Evolutionary conservation across 2,888 invertebrate genomes (phyloP), one percentile per base, ranked within the genome.

Genomic region (Xestia rhomboidea): DNA sequence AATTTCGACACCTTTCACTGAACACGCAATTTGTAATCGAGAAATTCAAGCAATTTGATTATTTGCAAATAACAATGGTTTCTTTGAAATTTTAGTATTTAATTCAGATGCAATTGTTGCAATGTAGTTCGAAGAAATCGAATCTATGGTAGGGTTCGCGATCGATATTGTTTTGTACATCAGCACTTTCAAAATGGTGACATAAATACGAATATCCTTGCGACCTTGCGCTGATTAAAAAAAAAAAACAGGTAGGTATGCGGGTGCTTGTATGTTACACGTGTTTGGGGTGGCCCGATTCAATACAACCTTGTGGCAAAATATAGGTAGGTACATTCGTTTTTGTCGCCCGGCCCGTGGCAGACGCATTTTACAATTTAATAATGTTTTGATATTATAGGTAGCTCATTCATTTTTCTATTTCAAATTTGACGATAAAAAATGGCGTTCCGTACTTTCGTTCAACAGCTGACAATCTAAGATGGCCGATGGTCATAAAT

Each of bases 401-500:
- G 6, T 0, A 62, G 7, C 62, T 46, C 54, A 63, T 64, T 81
- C 15, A 71, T 81, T 68, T 64, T 6, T 46, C 51, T 46, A 30
- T 24, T 57, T 30, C 44, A 5, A 68, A n/a, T n/a, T 7, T 66
- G 78, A 79, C 68, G 64, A 72, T 24, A 62, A 82, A 82, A 77
- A 79, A 51, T 80, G 30, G 74, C 49, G 51, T 79, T 51, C n/a
- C 54, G 18, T 76, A 71, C n/a, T 79, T 57, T 46, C 66, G n/a
- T 76, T 76, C n/a, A 63, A 75, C 30, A 41, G 30, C 62, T 64
- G 62, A 63, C 38, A 41, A 72, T 76, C 67, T 57, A 67, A 82
- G 60, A 84, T 75, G 73, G 73, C 51, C 24, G 71, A 46, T 73
- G 11, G 11, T 72, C 74, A 83, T 86, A 68, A 86, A 86, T 88